Percentiles rank a stretch among this genome's conserved stretches.
Conservation (phyloP, 1,140 invertebrate genomes). For the Temnothorax nylanderi region DNA sequence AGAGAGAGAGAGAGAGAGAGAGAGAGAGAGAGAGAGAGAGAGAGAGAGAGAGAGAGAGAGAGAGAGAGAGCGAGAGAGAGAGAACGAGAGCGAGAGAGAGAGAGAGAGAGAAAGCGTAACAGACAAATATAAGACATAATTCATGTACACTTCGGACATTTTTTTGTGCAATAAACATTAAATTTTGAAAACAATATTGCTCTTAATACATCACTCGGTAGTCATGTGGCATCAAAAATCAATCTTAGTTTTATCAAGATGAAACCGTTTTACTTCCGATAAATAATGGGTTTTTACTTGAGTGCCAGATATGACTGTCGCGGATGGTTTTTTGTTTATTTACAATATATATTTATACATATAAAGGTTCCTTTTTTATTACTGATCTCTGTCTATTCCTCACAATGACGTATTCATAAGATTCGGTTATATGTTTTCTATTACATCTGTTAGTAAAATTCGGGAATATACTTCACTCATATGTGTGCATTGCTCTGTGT, state of each 20-base stretch:
- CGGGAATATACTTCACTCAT: neutral
- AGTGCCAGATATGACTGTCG: constrained; percentile 84
- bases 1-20: constrained; percentile 63
- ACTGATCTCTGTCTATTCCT: constrained; percentile 73
- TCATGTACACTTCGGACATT: constrained; percentile 78
- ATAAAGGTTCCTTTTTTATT: constrained; percentile 77
- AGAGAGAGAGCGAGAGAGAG: constrained; percentile 46
- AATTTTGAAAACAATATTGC: constrained; percentile 75
- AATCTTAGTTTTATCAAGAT: constrained; percentile 60
- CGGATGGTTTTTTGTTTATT: constrained; percentile 84
- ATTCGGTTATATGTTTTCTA: constrained; percentile 10
- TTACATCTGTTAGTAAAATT: constrained; percentile 8
- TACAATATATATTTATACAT: constrained; percentile 76
- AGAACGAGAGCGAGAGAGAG: constrained; percentile 47
- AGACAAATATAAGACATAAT: constrained; percentile 66
- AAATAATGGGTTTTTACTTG: constrained; percentile 69
- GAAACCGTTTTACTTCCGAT: constrained; percentile 43
- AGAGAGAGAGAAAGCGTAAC: constrained; percentile 28
- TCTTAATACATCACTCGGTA: constrained; percentile 80
- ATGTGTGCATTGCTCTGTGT: neutral
- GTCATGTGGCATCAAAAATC: constrained; percentile 83
- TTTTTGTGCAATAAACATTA: constrained; percentile 82
- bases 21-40: constrained; percentile 34
- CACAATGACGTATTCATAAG: constrained; percentile 46
- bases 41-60: constrained; percentile 36